Evolutionary conservation across 1,140 invertebrate genomes (phyloP).

Genomic region (Lepeophtheirus salmonis): DNA sequence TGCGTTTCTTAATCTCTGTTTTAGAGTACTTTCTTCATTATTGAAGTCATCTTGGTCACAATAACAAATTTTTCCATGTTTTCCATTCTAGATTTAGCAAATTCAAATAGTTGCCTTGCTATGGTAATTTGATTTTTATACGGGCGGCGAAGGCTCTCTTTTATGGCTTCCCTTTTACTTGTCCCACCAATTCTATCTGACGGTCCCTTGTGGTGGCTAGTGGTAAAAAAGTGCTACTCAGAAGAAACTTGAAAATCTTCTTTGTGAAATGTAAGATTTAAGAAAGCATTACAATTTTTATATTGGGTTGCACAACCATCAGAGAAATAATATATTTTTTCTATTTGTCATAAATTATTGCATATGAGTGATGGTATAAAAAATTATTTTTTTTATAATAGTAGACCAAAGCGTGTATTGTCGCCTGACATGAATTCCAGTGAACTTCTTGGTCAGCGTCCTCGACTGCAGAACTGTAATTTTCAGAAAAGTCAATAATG

Average conservation of each 20-base stretch:
- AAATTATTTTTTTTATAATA: background rate
- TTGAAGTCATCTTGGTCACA: background rate
- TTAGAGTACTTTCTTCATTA: background rate
- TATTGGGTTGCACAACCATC: background rate
- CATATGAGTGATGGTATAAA: background rate
- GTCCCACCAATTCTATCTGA: slow-evolving; percentile 1
- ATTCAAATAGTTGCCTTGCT: background rate
- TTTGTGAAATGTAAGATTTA: slow-evolving; percentile 4
- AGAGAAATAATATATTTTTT: slow-evolving; percentile 3
- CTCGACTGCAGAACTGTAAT: background rate
- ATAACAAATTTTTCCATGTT: background rate
- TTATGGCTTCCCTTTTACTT: background rate
- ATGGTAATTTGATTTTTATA: background rate
- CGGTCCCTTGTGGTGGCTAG: background rate
- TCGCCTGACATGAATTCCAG: background rate
- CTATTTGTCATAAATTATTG: background rate
- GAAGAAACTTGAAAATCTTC: background rate
- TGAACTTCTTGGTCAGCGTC: background rate
- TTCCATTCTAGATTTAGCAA: background rate
- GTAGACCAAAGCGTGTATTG: background rate
- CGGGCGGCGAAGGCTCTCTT: background rate
- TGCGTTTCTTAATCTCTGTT: background rate
- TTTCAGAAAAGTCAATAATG: background rate
- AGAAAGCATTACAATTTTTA: slow-evolving; percentile 5
- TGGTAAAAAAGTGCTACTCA: slow-evolving; percentile 3